Evolutionary conservation across 2,888 invertebrate species (phyloP).

Genomic region (Zeuzera pyrina): DNA sequence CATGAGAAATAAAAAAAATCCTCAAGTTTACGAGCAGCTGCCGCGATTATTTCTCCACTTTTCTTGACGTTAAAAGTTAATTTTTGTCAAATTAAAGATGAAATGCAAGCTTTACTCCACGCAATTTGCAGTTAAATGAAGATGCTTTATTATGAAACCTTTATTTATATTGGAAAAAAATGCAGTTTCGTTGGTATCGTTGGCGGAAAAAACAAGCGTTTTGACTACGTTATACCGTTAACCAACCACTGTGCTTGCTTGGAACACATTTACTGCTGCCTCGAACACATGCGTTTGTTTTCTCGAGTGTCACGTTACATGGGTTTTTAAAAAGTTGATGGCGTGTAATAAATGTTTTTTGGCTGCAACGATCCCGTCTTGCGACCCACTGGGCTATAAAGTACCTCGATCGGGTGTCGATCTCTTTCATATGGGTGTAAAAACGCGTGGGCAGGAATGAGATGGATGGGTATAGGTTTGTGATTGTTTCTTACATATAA

Average conservation of each 20-base stretch:
- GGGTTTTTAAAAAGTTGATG: slow-evolving; percentile 61
- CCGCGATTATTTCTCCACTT: slow-evolving; percentile 23
- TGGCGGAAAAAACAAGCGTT: slow-evolving; percentile 12
- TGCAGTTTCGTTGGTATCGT: background rate
- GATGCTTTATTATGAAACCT: slow-evolving; percentile 3
- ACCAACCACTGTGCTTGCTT: slow-evolving; percentile 36
- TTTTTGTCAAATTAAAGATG: slow-evolving; percentile 20
- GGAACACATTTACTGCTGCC: slow-evolving; percentile 34
- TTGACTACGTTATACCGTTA: slow-evolving; percentile 20
- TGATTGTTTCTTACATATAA: slow-evolving; percentile 42
- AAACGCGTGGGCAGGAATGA: slow-evolving; percentile 20
- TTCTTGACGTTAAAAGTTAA: slow-evolving; percentile 19
- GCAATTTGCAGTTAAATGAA: slow-evolving; percentile 7
- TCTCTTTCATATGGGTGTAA: slow-evolving; percentile 17
- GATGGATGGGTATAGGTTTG: slow-evolving; percentile 24
- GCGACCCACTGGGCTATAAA: slow-evolving; percentile 38
- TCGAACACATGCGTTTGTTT: slow-evolving; percentile 38
- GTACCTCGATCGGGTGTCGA: slow-evolving; percentile 24
- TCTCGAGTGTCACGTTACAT: slow-evolving; percentile 57
- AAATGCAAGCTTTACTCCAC: background rate
- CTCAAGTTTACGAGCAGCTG: slow-evolving; percentile 19
- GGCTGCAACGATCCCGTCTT: slow-evolving; percentile 44
- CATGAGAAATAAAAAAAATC: slow-evolving; percentile 18
- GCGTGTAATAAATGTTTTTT: slow-evolving; percentile 62
- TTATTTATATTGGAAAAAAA: slow-evolving; percentile 2